These are phyloP conservation scores for Acanthisitta chloris DNA, from an alignment of 2,113 vertebrate species.

Conservation along the genomic window DNA sequence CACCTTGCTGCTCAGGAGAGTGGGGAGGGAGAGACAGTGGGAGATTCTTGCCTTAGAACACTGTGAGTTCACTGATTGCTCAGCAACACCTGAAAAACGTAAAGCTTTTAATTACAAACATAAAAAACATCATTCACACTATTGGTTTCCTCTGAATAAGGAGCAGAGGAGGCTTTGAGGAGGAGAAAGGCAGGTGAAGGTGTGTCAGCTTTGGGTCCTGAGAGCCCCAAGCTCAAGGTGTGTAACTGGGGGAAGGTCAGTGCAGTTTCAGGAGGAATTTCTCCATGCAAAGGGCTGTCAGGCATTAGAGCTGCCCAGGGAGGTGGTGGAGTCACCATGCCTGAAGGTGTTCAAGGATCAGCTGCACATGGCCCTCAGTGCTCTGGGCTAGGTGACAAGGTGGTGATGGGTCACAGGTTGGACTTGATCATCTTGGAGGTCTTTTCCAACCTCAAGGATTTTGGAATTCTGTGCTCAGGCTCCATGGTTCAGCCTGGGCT, in stretches of 20 bases:
- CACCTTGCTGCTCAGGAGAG: neutral
- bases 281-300: neutral
- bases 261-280: neutral
- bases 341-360: neutral
- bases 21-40: neutral
- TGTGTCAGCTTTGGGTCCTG: neutral
- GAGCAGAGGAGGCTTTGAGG: neutral
- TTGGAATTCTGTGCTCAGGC: neutral
- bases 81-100: neutral
- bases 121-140: too few species aligned
- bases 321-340: neutral
- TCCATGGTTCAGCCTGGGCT: neutral
- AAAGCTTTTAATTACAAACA: constrained; percentile 37
- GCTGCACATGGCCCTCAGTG: neutral
- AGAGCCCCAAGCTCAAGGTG: neutral
- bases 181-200: neutral
- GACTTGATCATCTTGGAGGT: too few species aligned
- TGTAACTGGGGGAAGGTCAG: accelerated
- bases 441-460: neutral
- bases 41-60: neutral
- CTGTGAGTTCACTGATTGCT: neutral
- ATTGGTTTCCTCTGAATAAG: neutral
- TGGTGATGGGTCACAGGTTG: neutral
- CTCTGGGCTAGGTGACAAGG: neutral
- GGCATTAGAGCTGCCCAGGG: neutral